A percentile compares a stretch with the other conserved stretches of the same genome.
These are phyloP conservation scores for Calycopis cecrops DNA, from an alignment of 1,140 invertebrate species.

Conservation along the genomic window DNA sequence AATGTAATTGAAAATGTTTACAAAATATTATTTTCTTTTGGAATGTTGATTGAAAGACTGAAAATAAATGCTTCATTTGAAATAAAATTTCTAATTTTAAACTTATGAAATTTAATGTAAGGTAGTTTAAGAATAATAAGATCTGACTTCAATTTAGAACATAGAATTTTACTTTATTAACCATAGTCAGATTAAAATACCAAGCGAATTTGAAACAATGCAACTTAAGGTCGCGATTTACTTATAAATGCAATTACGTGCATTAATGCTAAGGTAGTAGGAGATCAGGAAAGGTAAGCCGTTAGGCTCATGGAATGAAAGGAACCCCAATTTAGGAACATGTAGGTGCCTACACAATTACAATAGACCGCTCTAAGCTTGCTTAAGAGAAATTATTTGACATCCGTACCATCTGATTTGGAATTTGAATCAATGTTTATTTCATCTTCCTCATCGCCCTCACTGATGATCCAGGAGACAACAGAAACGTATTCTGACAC, in stretches of 20 bases:
- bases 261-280: conserved; percentile 68
- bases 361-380: not conserved
- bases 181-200: not conserved
- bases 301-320: conserved; percentile 74
- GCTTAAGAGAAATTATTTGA: conserved; percentile 18
- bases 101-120: not conserved
- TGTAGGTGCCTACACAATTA: conserved; percentile 33
- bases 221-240: conserved; percentile 63
- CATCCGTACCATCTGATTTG: conserved; percentile 80
- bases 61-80: too few species aligned
- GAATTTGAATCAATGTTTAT: conserved; percentile 77
- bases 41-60: too few species aligned
- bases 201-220: conserved; percentile 29
- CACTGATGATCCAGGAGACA: conserved; percentile 89
- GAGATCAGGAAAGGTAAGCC: conserved; percentile 73
- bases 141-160: too few species aligned
- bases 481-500: conserved; percentile 92
- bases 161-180: not conserved
- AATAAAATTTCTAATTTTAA: not conserved
- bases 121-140: not conserved
- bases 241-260: conserved; percentile 61
- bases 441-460: conserved; percentile 64
- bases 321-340: conserved; percentile 52
- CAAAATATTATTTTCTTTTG: too few species aligned
- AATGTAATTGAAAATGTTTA: too few species aligned